Conservation (phyloP, 2,113 vertebrate species). For the Australoheros scitulus region DNA sequence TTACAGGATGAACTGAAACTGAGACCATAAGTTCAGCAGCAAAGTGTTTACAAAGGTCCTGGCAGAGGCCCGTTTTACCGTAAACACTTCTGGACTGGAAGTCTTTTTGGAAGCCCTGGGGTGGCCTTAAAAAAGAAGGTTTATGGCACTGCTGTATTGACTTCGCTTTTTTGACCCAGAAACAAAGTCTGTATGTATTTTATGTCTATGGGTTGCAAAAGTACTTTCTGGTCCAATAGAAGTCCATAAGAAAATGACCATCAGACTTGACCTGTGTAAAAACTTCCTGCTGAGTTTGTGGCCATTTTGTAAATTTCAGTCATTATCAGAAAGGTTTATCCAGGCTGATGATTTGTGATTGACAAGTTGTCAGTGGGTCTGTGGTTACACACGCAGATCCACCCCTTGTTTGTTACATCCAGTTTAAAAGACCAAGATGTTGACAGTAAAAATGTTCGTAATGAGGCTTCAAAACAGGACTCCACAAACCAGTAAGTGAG, state of each 20-base stretch:
- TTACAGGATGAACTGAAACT: neutral
- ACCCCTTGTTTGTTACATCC: neutral
- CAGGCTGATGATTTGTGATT: neutral
- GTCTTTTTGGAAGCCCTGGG: neutral
- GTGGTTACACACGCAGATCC: neutral
- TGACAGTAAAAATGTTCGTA: neutral
- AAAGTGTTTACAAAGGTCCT: neutral
- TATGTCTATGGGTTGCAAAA: neutral
- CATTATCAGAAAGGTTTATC: neutral
- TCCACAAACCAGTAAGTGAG: too few species aligned
- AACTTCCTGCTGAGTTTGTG: neutral
- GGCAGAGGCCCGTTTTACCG: neutral
- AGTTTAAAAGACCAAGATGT: neutral
- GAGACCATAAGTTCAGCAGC: neutral
- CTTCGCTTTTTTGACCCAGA: neutral
- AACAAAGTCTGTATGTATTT: neutral
- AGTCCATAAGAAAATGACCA: neutral
- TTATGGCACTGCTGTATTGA: neutral
- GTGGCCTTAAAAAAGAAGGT: neutral
- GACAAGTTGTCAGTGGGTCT: neutral
- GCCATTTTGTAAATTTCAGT: neutral
- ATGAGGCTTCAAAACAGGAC: neutral
- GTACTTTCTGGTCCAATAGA: neutral
- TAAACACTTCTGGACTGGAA: neutral
- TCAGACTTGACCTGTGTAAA: neutral